Base-by-base conservation (phyloP, 1,140 invertebrate genomes). In the Orius laevigatus region DNA sequence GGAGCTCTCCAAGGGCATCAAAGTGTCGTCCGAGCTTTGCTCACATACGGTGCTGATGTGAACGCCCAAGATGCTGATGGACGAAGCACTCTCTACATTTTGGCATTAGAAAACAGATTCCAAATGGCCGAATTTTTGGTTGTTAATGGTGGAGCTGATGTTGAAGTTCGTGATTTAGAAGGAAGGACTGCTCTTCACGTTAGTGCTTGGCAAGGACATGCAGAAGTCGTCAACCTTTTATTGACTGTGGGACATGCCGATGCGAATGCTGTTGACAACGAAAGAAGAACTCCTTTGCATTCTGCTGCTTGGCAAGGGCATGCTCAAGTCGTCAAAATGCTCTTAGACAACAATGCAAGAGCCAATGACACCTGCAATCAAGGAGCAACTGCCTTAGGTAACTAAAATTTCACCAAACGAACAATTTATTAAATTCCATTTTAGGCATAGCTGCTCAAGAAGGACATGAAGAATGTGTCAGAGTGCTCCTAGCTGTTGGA, bases 271-370 rank as follows among this genome's bases (percentile, higher is more conserved):
- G 78, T 81, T 46, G 92, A 97, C 63, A 77, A 84, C 59, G 91
- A 94, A 61, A 77, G 79, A 42, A 71, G 91, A 35, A 93, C 89
- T 0, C 83, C 91, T 4, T 63, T 95, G 49, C 90, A 94, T 66
- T 90, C 86, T 12, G 90, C 90, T n/a, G 84, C 87, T 43, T 95
- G 90, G 90, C 85, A 93, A 62, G 91, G 91, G 6, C 85, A 93
- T 57, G 75, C 78, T 16, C 73, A 78, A 46, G 84, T 90, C 33
- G 87, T 95, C 36, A 72, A 79, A 44, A 66, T 92, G 33, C 66
- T 96, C 8, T 66, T 92, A 11, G 76, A 81, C 58, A 73, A 78
- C 55, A 79, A 81, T 4, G 83, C 89, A 0, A 67, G 72, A 49
- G 83, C 89, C 11, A 81, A 93, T 67, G 87, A 93, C 59, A 84